Percentiles rank a stretch among this genome's conserved stretches.
Conservation (phyloP, 1,140 invertebrate genomes). For the Steinernema khuongi region DNA sequence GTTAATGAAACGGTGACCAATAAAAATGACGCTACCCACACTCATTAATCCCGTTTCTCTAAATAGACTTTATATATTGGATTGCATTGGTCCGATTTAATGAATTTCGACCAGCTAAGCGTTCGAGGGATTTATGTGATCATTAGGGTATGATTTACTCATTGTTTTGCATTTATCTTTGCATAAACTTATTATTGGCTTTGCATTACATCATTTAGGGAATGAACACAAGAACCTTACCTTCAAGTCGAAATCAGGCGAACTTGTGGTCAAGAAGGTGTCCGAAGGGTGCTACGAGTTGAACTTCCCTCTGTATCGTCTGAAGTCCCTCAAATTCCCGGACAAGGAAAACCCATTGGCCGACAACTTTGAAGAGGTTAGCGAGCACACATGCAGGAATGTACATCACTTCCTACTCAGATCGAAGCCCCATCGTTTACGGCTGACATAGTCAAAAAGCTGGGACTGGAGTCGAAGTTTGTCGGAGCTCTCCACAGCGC, state of each 20-base stretch:
- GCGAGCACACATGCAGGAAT: no score
- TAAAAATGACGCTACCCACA: no score
- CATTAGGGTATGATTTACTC: no score
- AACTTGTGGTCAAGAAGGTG: conserved; percentile 33
- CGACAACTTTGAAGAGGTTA: conserved; percentile 22
- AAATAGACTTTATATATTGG: no score
- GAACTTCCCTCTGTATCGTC: conserved; percentile 33
- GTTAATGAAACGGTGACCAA: no score
- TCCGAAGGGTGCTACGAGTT: conserved; percentile 34
- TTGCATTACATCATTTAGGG: neutral
- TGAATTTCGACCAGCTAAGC: no score
- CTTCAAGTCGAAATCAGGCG: conserved; percentile 46
- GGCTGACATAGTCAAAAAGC: conserved; percentile 18
- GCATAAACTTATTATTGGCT: conserved; percentile 17
- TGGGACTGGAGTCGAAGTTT: conserved; percentile 20
- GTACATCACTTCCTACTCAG: neutral
- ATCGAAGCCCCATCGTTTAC: conserved; percentile 27
- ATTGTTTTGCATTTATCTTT: no score
- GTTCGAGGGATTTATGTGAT: no score
- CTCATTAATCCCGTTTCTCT: no score
- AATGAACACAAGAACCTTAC: neutral
- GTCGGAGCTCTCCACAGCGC: conserved; percentile 21
- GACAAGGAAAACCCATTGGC: conserved; percentile 11
- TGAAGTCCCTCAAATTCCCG: conserved; percentile 20
- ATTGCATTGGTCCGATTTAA: no score